Evolutionary conservation across 2,797 vertebrate genomes (phyloP).

Genomic region (Hafferia zeledoni): DNA sequence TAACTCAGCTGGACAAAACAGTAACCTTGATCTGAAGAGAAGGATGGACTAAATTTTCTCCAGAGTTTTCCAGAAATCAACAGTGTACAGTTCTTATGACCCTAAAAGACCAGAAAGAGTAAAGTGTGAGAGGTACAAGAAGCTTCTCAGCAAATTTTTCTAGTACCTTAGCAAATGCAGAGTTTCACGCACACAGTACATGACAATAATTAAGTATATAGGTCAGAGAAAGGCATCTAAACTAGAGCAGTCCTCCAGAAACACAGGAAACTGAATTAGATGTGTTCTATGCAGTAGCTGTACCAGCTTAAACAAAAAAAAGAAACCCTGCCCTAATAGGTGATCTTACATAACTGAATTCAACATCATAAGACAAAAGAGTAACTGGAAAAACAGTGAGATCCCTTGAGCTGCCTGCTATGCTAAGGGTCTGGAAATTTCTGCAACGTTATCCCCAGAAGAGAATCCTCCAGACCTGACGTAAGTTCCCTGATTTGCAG

Average conservation of each 20-base stretch:
- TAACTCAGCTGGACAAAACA: background rate
- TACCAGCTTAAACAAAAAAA: background rate
- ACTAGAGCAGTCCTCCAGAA: background rate
- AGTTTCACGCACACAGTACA: background rate
- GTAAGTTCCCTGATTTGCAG: background rate
- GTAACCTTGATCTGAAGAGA: background rate
- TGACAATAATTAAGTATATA: background rate
- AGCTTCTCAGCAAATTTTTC: background rate
- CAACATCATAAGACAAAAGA: background rate
- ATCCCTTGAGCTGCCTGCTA: background rate
- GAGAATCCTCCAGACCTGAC: background rate
- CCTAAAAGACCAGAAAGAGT: background rate
- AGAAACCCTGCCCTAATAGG: background rate
- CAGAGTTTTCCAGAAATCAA: background rate
- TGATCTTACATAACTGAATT: background rate
- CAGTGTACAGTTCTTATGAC: background rate
- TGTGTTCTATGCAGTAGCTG: background rate
- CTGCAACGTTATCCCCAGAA: background rate
- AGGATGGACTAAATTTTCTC: background rate
- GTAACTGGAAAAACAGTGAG: background rate
- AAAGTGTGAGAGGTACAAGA: background rate
- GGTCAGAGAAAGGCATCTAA: background rate
- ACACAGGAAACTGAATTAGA: background rate
- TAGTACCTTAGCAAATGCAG: background rate
- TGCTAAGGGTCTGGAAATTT: background rate